These are phyloP conservation scores for Tiphia femorata DNA, from an alignment of 2,888 invertebrate species.

Conservation along the genomic window DNA sequence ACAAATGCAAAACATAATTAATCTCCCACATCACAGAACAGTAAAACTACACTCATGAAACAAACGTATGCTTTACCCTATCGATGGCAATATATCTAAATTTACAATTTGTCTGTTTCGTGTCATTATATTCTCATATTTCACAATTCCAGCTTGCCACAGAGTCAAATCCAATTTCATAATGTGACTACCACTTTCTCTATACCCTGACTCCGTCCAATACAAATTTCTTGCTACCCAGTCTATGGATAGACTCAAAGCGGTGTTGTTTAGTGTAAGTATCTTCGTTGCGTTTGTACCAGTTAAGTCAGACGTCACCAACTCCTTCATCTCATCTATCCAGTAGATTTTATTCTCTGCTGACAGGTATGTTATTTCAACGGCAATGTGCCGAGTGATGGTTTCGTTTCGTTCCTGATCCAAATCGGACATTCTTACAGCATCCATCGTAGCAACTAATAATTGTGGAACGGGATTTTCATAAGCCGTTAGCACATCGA, in stretches of 20 bases:
- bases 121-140: constrained; percentile 71
- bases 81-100: constrained; percentile 81
- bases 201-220: constrained; percentile 79
- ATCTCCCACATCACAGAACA: background rate
- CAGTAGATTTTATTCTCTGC: constrained; percentile 84
- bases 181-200: constrained; percentile 69
- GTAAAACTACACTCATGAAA: background rate
- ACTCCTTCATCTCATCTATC: constrained; percentile 83
- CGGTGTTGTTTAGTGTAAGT: constrained; percentile 73
- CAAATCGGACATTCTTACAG: constrained; percentile 81
- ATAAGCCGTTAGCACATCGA: constrained; percentile 77
- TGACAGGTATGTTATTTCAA: constrained; percentile 78
- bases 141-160: constrained; percentile 70
- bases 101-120: constrained; percentile 75
- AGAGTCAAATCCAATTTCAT: constrained; percentile 76
- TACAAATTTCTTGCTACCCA: constrained; percentile 90
- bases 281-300: constrained; percentile 73
- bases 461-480: constrained; percentile 85
- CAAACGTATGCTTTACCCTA: constrained; percentile 71
- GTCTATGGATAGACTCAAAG: constrained; percentile 82
- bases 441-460: constrained; percentile 80
- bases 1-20: background rate
- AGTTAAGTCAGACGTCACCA: constrained; percentile 75
- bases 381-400: constrained; percentile 77
- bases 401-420: constrained; percentile 77